Base-by-base conservation (phyloP, 2,113 vertebrate genomes). In the Lynx canadensis region DNA sequence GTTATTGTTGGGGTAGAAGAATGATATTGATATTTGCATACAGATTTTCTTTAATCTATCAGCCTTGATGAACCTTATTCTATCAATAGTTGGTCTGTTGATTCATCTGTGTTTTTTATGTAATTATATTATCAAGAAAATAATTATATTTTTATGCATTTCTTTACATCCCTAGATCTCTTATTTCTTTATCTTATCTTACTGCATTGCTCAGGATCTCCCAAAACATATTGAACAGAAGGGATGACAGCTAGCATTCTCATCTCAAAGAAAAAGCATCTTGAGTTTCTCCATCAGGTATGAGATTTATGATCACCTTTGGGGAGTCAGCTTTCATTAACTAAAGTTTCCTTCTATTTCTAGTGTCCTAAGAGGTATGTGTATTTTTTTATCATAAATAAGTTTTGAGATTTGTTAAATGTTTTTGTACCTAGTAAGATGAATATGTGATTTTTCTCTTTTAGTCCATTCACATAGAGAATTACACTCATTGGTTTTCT, bases 371-470 rank as follows among this genome's bases (percentile, higher is more conserved):
- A 89, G 84, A 55, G 16, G 4, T 27, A 48, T 31, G 74, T 78
- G 74, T 78, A 50, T 78, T 68, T 48, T 57, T 80, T 55, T 33
- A 91, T 69, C 31, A 23, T 41, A 48, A 65, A 23, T 85, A 78
- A 60, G 16, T 79, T 91, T 85, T 57, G 89, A 76, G 48, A 50
- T 74, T 88, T 88, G 36, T 55, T 31, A 82, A 81, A 65, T 71
- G 13, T 91, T 84, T 63, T 65, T 80, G 25, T 14, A 86, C 52
- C 41, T 73, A 57, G 23, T 84, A 52, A n/a, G 15, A 86, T 94
- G 80, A 81, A 87, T 31, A 81, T 55, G 15, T 65, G 27, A 74
- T 92, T 88, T 90, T 83, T 84, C 68, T 95, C 78, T 81, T 50
- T 71, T 81, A 73, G 60, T 79, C 21, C 63, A 33, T 96, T 94